phyloP scores from a whole-genome alignment of 2,797 vertebrate species.

The Avahi laniger region DNA sequence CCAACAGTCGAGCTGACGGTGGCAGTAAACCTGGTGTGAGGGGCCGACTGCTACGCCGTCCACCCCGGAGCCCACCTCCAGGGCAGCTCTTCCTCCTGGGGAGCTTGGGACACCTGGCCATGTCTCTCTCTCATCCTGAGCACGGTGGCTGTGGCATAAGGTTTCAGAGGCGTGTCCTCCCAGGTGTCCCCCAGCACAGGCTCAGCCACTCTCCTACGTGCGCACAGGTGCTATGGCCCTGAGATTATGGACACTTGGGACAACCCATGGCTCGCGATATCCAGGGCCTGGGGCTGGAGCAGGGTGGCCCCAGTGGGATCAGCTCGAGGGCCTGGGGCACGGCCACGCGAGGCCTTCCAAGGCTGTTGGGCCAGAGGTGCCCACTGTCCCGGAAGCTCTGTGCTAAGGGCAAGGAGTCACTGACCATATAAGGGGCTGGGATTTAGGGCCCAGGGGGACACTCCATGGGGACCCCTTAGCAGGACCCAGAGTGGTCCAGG shows the following conservation, averaged over 20 bases:
- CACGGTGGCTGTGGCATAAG: rapidly evolving
- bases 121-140: not conserved
- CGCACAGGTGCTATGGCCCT: rapidly evolving
- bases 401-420: too few relatives aligned
- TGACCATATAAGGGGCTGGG: not conserved
- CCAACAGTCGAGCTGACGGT: rapidly evolving
- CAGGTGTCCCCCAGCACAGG: rapidly evolving
- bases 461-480: rapidly evolving
- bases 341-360: rapidly evolving
- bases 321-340: too few relatives aligned
- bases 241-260: rapidly evolving
- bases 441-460: not conserved
- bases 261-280: not conserved
- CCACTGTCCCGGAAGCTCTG: not conserved
- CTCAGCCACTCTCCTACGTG: not conserved
- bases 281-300: rapidly evolving
- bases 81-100: not conserved
- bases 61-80: not conserved
- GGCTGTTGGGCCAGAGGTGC: not conserved
- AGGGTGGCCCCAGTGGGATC: too few relatives aligned
- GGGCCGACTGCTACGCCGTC: not conserved
- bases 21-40: rapidly evolving
- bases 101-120: not conserved
- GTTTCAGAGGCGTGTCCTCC: not conserved
- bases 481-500: not conserved